These are phyloP conservation scores for Phylloscopus collybita DNA, from an alignment of 2,797 vertebrate genomes.

Conservation along the genomic window DNA sequence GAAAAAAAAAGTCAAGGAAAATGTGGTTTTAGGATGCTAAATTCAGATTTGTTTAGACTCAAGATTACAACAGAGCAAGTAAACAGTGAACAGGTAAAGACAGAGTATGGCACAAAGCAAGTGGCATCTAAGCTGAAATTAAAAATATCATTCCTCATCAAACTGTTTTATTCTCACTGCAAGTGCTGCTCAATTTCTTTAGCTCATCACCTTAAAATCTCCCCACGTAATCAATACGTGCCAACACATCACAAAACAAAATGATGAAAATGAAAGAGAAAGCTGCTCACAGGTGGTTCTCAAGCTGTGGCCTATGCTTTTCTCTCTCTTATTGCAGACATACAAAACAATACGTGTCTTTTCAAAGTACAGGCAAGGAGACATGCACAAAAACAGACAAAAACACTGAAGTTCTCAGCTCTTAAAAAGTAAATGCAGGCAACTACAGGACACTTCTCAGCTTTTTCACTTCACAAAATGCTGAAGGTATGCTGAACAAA, in stretches of 20 bases:
- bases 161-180: not conserved
- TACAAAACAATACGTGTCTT: not conserved
- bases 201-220: constrained; percentile 20
- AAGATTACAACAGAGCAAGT: not conserved
- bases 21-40: not conserved
- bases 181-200: not conserved
- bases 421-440: not conserved
- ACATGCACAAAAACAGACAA: not conserved
- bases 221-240: constrained; percentile 8
- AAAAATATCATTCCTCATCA: not conserved
- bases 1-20: not conserved
- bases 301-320: constrained; percentile 1
- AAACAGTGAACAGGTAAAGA: not conserved
- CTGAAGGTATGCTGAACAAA: not conserved
- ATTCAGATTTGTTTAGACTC: not conserved
- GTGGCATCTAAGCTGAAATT: not conserved
- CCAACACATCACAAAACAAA: constrained; percentile 22
- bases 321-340: not conserved
- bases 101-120: not conserved
- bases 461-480: not conserved
- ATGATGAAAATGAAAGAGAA: constrained; percentile 7
- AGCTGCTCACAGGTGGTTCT: constrained; percentile 28
- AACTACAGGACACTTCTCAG: not conserved
- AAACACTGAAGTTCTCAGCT: not conserved
- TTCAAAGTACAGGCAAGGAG: not conserved